Conservation (phyloP, 2,113 vertebrate genomes). For the Salvelinus namaycush region DNA sequence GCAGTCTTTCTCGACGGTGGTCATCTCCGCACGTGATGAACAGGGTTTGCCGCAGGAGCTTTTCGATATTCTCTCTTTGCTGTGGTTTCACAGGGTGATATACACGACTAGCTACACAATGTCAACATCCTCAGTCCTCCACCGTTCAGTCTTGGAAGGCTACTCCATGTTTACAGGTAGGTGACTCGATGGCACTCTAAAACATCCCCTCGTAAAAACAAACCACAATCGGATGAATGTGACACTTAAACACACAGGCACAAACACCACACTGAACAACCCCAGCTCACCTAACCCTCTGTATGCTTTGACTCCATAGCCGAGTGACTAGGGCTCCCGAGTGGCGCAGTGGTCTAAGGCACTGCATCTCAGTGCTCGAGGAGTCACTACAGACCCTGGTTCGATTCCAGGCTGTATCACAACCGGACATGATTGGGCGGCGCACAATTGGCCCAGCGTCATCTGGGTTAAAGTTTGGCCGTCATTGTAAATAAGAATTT, state of each 20-base stretch:
- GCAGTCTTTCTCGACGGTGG: constrained; percentile 46
- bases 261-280: constrained; percentile 15
- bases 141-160: background rate
- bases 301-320: background rate
- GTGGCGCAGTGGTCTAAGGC: no score
- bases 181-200: background rate
- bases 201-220: background rate
- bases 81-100: background rate
- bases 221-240: background rate
- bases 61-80: no score
- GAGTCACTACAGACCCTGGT: no score
- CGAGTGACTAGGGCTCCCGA: no score
- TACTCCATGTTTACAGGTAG: background rate
- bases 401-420: no score
- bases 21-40: background rate
- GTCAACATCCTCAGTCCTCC: background rate
- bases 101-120: constrained; percentile 16
- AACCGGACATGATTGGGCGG: no score
- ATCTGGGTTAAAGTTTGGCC: no score
- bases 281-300: background rate
- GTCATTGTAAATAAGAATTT: no score
- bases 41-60: no score
- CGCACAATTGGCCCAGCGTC: no score
- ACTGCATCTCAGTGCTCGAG: no score
- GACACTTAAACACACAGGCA: background rate